Conservation (phyloP, 2,113 vertebrate species). For the Corapipo altera region DNA sequence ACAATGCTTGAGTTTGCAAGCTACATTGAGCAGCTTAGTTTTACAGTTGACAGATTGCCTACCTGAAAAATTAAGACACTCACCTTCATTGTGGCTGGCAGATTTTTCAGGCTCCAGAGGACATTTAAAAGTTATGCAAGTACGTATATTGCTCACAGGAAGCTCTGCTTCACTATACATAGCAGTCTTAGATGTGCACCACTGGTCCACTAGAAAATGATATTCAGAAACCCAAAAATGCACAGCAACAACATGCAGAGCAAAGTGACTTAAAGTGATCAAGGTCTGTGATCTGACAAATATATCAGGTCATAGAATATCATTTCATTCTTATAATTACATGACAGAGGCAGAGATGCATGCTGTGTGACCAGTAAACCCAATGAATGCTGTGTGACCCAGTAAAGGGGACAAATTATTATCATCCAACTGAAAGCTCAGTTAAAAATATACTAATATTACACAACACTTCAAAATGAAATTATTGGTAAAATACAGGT, state of each 20-base stretch:
- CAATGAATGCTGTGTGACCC: neutral
- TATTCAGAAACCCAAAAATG: neutral
- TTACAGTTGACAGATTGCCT: neutral
- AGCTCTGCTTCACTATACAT: neutral
- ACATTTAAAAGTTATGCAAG: neutral
- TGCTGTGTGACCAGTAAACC: neutral
- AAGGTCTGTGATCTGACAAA: neutral
- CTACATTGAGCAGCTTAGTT: neutral
- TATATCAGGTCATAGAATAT: neutral
- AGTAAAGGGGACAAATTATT: neutral
- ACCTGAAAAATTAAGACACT: neutral
- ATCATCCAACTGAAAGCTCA: neutral
- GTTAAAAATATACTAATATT: neutral
- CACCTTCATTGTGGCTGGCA: neutral
- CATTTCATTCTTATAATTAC: neutral
- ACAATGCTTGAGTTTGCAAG: neutral
- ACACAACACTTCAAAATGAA: neutral
- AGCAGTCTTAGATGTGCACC: neutral
- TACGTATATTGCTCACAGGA: neutral
- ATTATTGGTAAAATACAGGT: neutral
- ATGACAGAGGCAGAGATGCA: neutral
- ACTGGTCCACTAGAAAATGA: neutral
- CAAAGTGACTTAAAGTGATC: rapidly evolving
- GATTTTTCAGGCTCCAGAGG: neutral
- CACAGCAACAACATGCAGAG: neutral